A percentile compares a stretch with the other conserved stretches of the same genome.
These are phyloP conservation scores for Poeciliopsis turrubarensis DNA, from an alignment of 2,113 vertebrate genomes.

Conservation along the genomic window DNA sequence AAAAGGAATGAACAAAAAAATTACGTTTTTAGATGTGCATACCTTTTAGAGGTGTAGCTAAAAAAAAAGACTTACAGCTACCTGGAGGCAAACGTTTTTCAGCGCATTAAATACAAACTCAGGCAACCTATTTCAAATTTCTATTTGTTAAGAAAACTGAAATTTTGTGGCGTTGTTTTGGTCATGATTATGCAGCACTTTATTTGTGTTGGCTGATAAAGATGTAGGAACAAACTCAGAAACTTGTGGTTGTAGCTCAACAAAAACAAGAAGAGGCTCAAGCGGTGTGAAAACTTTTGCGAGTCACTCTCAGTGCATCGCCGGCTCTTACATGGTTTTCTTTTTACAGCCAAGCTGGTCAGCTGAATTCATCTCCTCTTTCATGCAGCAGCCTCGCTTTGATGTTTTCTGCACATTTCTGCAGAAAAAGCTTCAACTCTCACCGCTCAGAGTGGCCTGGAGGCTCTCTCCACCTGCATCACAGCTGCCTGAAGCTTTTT, in stretches of 20 bases:
- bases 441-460: not conserved
- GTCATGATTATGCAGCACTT: no score
- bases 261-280: not conserved
- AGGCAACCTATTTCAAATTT: not conserved
- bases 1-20: not conserved
- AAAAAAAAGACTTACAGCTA: no score
- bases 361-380: constrained; percentile 61
- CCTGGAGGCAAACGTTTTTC: not conserved
- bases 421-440: constrained; percentile 13
- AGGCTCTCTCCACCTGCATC: not conserved
- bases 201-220: not conserved
- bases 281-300: not conserved
- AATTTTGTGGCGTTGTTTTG: no score
- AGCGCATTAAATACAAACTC: not conserved
- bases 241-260: not conserved
- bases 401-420: constrained; percentile 55
- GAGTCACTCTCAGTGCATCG: constrained; percentile 31
- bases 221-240: not conserved
- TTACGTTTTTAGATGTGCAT: not conserved
- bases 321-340: constrained; percentile 70
- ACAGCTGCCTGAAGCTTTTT: not conserved
- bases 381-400: constrained; percentile 53
- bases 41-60: not conserved
- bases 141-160: no score
- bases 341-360: constrained; percentile 61